phyloP scores from a whole-genome alignment of 2,888 invertebrate species.

The Psylliodes chrysocephalus region DNA sequence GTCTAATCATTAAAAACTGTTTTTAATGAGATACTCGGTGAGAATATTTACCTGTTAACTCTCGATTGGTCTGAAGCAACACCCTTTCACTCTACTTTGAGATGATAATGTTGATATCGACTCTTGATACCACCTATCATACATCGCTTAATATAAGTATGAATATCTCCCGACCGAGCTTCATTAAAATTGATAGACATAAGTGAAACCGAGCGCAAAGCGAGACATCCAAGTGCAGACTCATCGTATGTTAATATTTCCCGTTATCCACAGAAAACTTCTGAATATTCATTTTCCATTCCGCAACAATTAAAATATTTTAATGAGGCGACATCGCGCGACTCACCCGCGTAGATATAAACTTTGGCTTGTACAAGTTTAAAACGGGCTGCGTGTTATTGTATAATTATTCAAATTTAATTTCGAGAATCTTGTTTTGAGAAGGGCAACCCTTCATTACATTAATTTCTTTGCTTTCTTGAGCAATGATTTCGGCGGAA shows the following conservation, averaged over 20 bases:
- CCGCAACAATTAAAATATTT: slow-evolving; percentile 63
- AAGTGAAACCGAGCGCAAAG: slow-evolving; percentile 33
- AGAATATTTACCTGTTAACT: too few relatives aligned
- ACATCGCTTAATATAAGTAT: not conserved
- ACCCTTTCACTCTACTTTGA: not conserved
- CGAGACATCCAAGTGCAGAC: slow-evolving; percentile 34
- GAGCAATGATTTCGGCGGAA: not conserved
- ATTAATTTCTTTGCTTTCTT: slow-evolving; percentile 15
- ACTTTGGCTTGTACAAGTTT: slow-evolving; percentile 53
- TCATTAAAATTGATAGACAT: slow-evolving; percentile 39
- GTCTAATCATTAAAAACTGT: too few relatives aligned
- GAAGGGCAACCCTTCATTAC: slow-evolving; percentile 34
- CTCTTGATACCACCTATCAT: not conserved
- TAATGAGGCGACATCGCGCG: slow-evolving; percentile 57
- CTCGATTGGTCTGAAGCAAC: not conserved
- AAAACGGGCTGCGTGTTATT: slow-evolving; percentile 57
- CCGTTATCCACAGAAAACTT: slow-evolving; percentile 42
- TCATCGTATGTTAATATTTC: slow-evolving; percentile 42
- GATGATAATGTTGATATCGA: not conserved
- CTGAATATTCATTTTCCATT: slow-evolving; percentile 62
- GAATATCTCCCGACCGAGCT: slow-evolving; percentile 15
- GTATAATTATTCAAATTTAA: slow-evolving; percentile 59
- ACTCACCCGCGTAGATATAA: slow-evolving; percentile 49
- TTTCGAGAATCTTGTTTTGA: slow-evolving; percentile 46
- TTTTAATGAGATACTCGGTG: too few relatives aligned